Evolutionary conservation across 2,113 vertebrate genomes (phyloP).

Genomic region (Thryonomys swinderianus): DNA sequence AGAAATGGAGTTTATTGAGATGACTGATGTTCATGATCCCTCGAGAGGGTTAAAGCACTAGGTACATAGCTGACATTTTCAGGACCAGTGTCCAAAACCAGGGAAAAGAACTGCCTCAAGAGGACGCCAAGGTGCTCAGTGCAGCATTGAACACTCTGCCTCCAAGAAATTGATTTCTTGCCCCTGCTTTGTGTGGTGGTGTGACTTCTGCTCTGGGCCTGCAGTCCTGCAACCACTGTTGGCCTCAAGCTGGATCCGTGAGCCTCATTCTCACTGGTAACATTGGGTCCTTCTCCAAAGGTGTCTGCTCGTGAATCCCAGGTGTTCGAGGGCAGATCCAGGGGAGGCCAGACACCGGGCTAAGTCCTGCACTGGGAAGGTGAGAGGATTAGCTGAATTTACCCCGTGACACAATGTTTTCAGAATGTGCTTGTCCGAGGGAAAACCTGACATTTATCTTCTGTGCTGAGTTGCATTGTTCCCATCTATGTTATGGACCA

Average conservation of each 20-base stretch:
- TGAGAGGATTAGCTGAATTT: not conserved
- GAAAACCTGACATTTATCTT: not conserved
- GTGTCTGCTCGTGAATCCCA: not conserved
- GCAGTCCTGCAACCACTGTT: too few species aligned
- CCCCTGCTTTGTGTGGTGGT: fast-evolving
- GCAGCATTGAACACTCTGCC: too few species aligned
- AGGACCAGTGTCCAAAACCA: not conserved
- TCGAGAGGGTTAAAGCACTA: not conserved
- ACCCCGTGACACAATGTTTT: not conserved
- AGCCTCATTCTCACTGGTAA: not conserved
- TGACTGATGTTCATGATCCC: not conserved
- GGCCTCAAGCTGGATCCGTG: not conserved
- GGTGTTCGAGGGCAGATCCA: not conserved
- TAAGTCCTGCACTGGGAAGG: not conserved
- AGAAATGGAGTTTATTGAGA: not conserved
- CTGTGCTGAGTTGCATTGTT: fast-evolving
- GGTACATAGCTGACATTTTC: not conserved
- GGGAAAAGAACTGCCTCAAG: not conserved
- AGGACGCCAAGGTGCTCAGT: fast-evolving
- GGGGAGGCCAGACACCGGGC: not conserved
- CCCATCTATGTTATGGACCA: not conserved
- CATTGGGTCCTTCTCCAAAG: not conserved
- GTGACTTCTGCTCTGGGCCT: not conserved
- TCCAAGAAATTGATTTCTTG: not conserved
- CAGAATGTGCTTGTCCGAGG: not conserved